Evolutionary conservation across 2,888 invertebrate genomes (phyloP).

Genomic region (Gasteruption jaculator): DNA sequence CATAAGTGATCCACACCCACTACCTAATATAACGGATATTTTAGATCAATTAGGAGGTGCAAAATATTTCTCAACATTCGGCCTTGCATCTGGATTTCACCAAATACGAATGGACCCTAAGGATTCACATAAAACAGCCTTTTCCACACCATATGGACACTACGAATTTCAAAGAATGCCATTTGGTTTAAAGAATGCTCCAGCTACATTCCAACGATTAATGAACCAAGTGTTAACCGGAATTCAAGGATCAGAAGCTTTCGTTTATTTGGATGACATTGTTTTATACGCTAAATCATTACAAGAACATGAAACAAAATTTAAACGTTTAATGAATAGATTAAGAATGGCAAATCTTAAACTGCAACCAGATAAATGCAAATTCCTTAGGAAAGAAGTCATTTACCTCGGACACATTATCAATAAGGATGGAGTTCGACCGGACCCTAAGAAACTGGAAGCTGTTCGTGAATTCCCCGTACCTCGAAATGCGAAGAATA

Average conservation of each 20-base stretch:
- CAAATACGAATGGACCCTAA: slow-evolving; percentile 35
- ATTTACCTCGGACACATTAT: slow-evolving; percentile 30
- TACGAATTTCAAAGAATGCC: slow-evolving; percentile 32
- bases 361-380: slow-evolving; percentile 26
- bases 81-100: slow-evolving; percentile 45
- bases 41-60: slow-evolving; percentile 41
- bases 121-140: slow-evolving; percentile 41
- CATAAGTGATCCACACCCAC: slow-evolving; percentile 28
- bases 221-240: slow-evolving; percentile 39
- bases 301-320: slow-evolving; percentile 19
- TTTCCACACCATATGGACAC: slow-evolving; percentile 36
- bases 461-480: background rate
- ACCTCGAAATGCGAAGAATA: background rate
- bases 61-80: slow-evolving; percentile 42
- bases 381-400: slow-evolving; percentile 30
- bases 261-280: slow-evolving; percentile 26
- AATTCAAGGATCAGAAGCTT: slow-evolving; percentile 12
- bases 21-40: slow-evolving; percentile 42
- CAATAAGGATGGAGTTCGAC: slow-evolving; percentile 30
- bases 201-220: slow-evolving; percentile 41
- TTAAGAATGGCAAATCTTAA: slow-evolving; percentile 20
- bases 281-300: slow-evolving; percentile 20
- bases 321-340: slow-evolving; percentile 18
- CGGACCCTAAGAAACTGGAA: slow-evolving; percentile 27
- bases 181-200: slow-evolving; percentile 37